Evolutionary conservation across 2,797 vertebrate species (phyloP).

Genomic region (Oreonectes daqikongensis): DNA sequence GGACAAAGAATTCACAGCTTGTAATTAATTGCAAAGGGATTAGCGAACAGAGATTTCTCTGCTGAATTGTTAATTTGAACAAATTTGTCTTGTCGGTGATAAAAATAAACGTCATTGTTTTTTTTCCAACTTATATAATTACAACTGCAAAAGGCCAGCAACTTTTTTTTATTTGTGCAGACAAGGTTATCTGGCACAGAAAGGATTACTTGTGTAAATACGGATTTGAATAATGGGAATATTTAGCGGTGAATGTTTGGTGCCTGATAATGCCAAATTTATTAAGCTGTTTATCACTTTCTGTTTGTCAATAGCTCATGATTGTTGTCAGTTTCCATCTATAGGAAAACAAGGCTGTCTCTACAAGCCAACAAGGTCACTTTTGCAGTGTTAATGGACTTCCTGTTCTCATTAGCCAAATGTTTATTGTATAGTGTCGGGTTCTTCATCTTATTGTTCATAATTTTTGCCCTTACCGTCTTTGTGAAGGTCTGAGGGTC

Average conservation of each 20-base stretch:
- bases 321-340: slow-evolving; percentile 10
- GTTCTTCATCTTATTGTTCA: slow-evolving; percentile 28
- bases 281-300: not conserved
- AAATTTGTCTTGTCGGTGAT: slow-evolving; percentile 16
- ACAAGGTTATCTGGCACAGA: slow-evolving; percentile 22
- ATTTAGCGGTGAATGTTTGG: slow-evolving; percentile 12
- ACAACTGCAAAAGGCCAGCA: slow-evolving; percentile 19
- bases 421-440: slow-evolving; percentile 1
- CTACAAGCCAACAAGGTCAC: slow-evolving; percentile 47
- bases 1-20: slow-evolving; percentile 27
- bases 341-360: slow-evolving; percentile 18
- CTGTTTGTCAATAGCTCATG: not conserved
- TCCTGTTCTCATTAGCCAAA: slow-evolving; percentile 26
- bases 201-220: slow-evolving; percentile 35
- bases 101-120: slow-evolving; percentile 37
- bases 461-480: not conserved
- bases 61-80: slow-evolving; percentile 21
- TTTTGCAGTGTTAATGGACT: slow-evolving; percentile 50
- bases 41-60: slow-evolving; percentile 9
- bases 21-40: slow-evolving; percentile 37
- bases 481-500: not conserved
- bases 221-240: slow-evolving; percentile 34
- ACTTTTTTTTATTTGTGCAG: not conserved
- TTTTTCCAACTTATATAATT: slow-evolving; percentile 17
- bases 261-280: slow-evolving; percentile 19